Evolutionary conservation across 2,113 vertebrate species (phyloP).

Genomic region (Tragelaphus scriptus): DNA sequence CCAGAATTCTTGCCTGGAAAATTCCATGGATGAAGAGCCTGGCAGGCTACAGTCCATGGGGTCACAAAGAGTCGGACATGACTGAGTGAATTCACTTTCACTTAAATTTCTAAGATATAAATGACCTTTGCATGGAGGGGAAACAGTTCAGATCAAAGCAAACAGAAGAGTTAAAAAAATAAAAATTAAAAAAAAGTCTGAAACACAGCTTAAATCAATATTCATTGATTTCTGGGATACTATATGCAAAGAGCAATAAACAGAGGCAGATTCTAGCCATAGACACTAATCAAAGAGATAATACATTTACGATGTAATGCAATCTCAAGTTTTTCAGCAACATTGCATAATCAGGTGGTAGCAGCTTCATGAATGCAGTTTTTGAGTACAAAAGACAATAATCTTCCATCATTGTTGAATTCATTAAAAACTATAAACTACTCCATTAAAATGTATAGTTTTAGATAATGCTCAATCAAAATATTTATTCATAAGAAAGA

Average conservation of each 20-base stretch:
- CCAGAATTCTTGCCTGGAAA: not conserved
- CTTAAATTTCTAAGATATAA: not conserved
- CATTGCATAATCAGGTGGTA: slow-evolving; percentile 37
- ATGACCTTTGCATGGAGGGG: not conserved
- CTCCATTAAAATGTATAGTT: not conserved
- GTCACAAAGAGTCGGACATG: rapidly evolving
- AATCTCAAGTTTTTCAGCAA: not conserved
- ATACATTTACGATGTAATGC: slow-evolving; percentile 7
- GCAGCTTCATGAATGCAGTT: not conserved
- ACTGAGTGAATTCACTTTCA: not conserved
- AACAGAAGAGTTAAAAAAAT: not conserved
- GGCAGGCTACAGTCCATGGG: not conserved
- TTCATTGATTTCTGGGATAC: slow-evolving; percentile 50
- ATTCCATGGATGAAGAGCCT: not conserved
- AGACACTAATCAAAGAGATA: slow-evolving; percentile 33
- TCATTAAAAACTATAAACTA: slow-evolving; percentile 47
- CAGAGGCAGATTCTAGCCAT: not conserved
- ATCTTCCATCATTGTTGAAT: slow-evolving; percentile 46
- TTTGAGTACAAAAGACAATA: slow-evolving; percentile 49
- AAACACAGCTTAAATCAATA: slow-evolving; percentile 59
- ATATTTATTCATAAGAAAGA: slow-evolving; percentile 58
- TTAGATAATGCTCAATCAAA: slow-evolving; percentile 54
- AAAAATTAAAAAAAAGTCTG: not conserved
- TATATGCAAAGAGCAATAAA: slow-evolving; percentile 39
- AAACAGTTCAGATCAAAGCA: slow-evolving; percentile 50